phyloP scores from a whole-genome alignment of 2,113 vertebrate genomes.

The Stomatorhinus ivindoensis region DNA sequence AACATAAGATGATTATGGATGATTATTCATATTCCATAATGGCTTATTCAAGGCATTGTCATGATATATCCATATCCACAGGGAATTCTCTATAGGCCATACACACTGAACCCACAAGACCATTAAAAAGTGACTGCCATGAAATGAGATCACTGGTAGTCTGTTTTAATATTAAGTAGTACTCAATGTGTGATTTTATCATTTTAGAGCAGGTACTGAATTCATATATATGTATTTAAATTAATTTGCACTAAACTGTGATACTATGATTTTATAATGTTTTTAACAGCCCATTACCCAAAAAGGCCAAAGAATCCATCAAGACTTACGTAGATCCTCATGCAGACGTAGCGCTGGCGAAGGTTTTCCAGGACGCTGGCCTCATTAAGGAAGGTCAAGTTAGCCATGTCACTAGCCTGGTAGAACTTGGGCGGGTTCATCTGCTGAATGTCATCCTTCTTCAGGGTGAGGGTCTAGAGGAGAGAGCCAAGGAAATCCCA shows the following conservation, averaged over 20 bases:
- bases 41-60: not conserved
- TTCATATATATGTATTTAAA: not conserved
- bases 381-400: conserved; percentile 74
- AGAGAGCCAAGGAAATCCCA: not conserved
- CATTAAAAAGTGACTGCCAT: not conserved
- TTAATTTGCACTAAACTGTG: not conserved
- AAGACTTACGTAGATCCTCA: conserved; percentile 73
- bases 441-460: conserved; percentile 60
- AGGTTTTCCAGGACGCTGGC: conserved; percentile 70
- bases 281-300: not conserved
- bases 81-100: not conserved
- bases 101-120: not conserved
- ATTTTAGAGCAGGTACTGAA: not conserved
- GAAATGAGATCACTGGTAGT: not conserved
- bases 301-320: not conserved
- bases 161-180: not conserved
- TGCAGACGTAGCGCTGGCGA: conserved; percentile 66
- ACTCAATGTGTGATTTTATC: not conserved
- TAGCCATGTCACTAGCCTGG: conserved; percentile 72
- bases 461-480: conserved; percentile 56
- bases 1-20: not conserved
- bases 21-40: not conserved
- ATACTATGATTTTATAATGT: not conserved
- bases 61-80: not conserved
- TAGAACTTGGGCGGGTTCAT: conserved; percentile 74